These are phyloP conservation scores for Cheilosia vulpina DNA, from an alignment of 2,888 invertebrate species.

Conservation along the genomic window DNA sequence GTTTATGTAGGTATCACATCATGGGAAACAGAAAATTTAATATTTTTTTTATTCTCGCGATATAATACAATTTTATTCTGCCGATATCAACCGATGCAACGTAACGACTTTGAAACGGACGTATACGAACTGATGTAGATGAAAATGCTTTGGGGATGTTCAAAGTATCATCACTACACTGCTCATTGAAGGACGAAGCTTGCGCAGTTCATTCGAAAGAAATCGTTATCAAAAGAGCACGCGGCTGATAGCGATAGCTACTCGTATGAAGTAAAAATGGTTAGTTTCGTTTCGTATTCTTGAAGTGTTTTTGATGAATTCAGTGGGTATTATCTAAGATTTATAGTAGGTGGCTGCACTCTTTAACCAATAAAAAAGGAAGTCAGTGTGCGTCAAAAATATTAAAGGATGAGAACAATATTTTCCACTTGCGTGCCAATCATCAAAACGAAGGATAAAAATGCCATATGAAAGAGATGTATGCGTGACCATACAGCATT, in stretches of 20 bases:
- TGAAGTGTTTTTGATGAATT: constrained; percentile 7
- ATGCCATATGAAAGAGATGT: constrained; percentile 19
- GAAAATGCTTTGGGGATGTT: constrained; percentile 38
- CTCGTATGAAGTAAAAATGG: not conserved
- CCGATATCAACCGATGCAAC: constrained; percentile 6
- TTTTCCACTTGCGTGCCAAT: constrained; percentile 39
- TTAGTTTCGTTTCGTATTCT: constrained; percentile 1
- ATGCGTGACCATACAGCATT: constrained; percentile 33
- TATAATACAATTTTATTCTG: constrained; percentile 11
- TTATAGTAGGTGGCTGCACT: not conserved
- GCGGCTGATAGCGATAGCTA: constrained; percentile 6
- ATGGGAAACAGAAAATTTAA: not conserved
- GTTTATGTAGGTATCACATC: not conserved
- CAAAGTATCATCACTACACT: constrained; percentile 36
- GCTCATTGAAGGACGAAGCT: constrained; percentile 30
- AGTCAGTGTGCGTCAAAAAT: not conserved
- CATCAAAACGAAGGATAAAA: constrained; percentile 31
- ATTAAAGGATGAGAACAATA: not conserved
- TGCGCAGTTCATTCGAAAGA: constrained; percentile 29
- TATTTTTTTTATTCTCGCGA: constrained; percentile 12
- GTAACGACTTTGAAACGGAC: constrained; percentile 16
- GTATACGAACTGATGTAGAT: constrained; percentile 52
- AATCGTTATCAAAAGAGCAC: constrained; percentile 16
- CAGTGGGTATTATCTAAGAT: constrained; percentile 9
- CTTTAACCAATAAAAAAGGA: constrained; percentile 2